These are phyloP conservation scores for Brachymystax lenok DNA, from an alignment of 2,797 vertebrate genomes.

Conservation along the genomic window DNA sequence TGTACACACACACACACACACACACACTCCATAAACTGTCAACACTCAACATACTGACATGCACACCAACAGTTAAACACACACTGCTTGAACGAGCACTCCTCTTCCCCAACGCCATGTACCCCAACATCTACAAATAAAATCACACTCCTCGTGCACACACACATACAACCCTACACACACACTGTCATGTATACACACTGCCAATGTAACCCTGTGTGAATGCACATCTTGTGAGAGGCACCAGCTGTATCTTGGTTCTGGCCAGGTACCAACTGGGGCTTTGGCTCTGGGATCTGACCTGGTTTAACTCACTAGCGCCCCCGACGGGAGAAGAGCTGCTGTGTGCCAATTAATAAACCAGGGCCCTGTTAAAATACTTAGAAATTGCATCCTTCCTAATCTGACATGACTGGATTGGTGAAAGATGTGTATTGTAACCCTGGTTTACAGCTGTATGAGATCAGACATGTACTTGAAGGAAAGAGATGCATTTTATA, in stretches of 20 bases:
- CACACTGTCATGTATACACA: background rate
- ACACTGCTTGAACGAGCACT: background rate
- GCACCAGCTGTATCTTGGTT: slow-evolving; percentile 2
- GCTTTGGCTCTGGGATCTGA: background rate
- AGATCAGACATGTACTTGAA: background rate
- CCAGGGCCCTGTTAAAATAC: background rate
- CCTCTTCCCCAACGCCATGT: background rate
- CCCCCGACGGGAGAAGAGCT: background rate
- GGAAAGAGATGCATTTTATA: background rate
- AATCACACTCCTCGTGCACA: slow-evolving; percentile 1
- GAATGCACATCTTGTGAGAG: background rate
- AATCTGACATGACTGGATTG: background rate
- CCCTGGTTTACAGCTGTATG: background rate
- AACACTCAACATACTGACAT: background rate
- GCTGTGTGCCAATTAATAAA: background rate
- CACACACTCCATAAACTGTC: background rate
- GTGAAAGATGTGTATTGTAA: background rate
- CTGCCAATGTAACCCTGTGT: background rate
- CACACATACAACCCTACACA: background rate
- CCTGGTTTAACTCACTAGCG: background rate
- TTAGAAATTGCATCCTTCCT: background rate
- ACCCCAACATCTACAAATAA: background rate
- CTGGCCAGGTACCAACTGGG: background rate
- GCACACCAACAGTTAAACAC: background rate
- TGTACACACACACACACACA: background rate